Base-by-base conservation (phyloP, 2,888 invertebrate genomes). In the Galerucella pusilla region DNA sequence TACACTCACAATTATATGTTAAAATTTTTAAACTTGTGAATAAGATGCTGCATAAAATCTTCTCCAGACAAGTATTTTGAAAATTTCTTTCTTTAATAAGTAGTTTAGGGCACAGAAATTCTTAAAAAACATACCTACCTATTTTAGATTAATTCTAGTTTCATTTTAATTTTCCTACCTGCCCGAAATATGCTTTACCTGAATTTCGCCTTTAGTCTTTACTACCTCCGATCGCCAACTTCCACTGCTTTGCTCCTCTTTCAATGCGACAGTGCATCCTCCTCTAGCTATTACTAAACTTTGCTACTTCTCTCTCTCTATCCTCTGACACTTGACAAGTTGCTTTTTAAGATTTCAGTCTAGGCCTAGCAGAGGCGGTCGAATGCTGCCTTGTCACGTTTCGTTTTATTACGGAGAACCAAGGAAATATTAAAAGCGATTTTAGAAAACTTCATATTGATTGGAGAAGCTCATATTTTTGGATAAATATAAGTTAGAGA, bases 241-340 rank as follows among this genome's bases (percentile, higher is more conserved):
- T 75, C 70, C 59, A 64, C 16, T 42, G 35, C 82, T 75, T 16
- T 42, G 35, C 82, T 75, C 78, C 77, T 74, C 80, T 75, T 49
- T 78, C 77, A 80, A 81, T 84, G 84, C 83, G 16, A 49, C 1
- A n/a, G 57, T 28, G 35, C 11, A n/a, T 68, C 68, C 68, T 46
- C 9, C 20, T 46, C 46, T 54, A 65, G 5, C 46, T 12, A 16
- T n/a, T 16, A 45, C 20, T 16, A 12, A 65, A 9, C 35, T 72
- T 45, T 72, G 71, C 75, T 74, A 73, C 78, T 79, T 78, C 77
- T 85, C 77, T 85, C 84, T 81, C 80, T 86, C 82, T 82, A 76
- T 82, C 83, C 83, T 82, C 84, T 85, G 87, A 86, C 87, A 87
- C 86, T 87, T 87, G 88, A 87, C 87, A 88, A 87, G 87, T 87